Conservation (phyloP, 2,113 vertebrate genomes). For the Rhea americana region DNA sequence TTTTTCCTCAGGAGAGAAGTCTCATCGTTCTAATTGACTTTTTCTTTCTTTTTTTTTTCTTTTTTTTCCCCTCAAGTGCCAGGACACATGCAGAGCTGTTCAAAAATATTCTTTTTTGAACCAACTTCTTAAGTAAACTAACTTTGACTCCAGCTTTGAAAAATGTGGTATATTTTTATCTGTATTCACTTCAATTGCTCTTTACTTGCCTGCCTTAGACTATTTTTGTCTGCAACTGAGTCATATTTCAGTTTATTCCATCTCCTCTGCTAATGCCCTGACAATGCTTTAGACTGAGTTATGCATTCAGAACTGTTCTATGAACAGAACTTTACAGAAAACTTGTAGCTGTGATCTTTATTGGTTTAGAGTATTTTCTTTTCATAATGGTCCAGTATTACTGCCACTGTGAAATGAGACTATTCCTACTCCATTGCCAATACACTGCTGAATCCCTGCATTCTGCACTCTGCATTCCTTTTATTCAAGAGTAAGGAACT, state of each 20-base stretch:
- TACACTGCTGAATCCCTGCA: neutral
- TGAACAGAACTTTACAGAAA: neutral
- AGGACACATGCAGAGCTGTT: neutral
- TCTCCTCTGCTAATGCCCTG: neutral
- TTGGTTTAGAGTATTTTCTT: neutral
- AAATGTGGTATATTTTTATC: neutral
- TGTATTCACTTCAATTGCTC: neutral
- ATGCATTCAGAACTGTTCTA: neutral
- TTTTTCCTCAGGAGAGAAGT: neutral
- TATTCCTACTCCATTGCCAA: neutral
- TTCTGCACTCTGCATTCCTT: neutral
- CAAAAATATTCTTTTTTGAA: neutral
- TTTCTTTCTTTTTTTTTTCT: neutral
- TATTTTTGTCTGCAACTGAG: constrained; percentile 47
- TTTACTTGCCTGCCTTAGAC: neutral
- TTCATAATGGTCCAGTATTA: fast-evolving
- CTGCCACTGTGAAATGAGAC: neutral
- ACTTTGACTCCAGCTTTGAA: neutral
- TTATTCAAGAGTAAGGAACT: neutral
- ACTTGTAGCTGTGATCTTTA: neutral
- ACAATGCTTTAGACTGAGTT: neutral
- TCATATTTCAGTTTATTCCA: constrained; percentile 24
- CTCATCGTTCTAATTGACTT: neutral
- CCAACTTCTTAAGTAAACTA: neutral
- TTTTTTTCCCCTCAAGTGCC: neutral